phyloP scores from a whole-genome alignment of 2,797 vertebrate genomes.

The Fringilla coelebs region DNA sequence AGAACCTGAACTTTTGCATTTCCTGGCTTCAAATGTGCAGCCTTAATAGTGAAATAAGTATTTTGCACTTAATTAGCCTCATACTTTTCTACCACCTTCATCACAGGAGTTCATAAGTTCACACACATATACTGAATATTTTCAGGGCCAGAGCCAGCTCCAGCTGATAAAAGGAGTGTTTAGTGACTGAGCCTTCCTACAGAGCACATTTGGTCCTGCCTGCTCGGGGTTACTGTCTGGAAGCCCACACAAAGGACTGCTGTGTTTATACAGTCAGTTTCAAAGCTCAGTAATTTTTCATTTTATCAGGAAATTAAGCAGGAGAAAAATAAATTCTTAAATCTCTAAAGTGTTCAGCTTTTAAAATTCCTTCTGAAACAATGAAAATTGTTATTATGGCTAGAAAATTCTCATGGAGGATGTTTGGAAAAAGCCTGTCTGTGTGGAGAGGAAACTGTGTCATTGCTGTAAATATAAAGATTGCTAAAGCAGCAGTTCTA shows the following conservation, averaged over 20 bases:
- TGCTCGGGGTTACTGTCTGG: background rate
- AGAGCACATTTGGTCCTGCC: background rate
- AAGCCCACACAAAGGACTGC: background rate
- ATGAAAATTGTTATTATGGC: background rate
- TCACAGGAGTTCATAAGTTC: background rate
- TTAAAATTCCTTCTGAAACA: background rate
- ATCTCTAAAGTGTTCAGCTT: background rate
- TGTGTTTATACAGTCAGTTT: constrained; percentile 4
- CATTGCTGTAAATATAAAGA: background rate
- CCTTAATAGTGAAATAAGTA: background rate
- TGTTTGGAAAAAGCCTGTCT: background rate
- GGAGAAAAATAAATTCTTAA: background rate
- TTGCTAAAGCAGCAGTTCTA: background rate
- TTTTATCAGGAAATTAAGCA: background rate
- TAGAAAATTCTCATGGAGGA: background rate
- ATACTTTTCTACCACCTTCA: background rate
- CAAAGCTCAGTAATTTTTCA: background rate
- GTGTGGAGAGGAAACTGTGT: background rate
- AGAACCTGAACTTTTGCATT: constrained; percentile 55
- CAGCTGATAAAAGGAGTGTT: background rate
- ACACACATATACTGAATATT: background rate
- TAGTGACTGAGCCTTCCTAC: background rate
- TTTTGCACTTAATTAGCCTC: background rate
- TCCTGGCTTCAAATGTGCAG: background rate
- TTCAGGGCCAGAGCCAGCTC: background rate